phyloP scores from a whole-genome alignment of 2,797 vertebrate species.

The Epinephelus awoara region DNA sequence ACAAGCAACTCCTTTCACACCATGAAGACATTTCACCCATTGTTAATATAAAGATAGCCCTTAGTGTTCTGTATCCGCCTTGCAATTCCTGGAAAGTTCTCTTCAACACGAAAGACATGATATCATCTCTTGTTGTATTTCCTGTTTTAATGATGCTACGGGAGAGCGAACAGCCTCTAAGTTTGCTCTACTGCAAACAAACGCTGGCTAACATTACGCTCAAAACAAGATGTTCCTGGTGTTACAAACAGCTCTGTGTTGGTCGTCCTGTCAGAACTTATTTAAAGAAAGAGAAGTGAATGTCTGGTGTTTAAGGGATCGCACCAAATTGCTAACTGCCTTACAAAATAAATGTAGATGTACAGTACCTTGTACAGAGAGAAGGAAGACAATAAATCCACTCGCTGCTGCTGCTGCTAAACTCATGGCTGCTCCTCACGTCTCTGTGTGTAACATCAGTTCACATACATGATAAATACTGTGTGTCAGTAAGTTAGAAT shows the following conservation, averaged over 20 bases:
- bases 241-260: no score
- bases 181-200: neutral
- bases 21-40: no score
- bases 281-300: neutral
- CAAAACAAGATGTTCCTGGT: no score
- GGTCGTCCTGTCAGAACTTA: no score
- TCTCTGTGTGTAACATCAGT: neutral
- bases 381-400: conserved; percentile 24
- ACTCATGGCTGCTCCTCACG: neutral
- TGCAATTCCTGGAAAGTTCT: neutral
- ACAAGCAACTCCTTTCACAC: no score
- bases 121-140: neutral
- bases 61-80: neutral
- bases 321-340: neutral
- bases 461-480: no score
- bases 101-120: neutral
- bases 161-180: neutral
- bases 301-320: neutral
- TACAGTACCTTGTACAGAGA: conserved; percentile 20
- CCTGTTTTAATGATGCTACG: neutral
- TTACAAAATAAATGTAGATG: neutral
- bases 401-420: conserved; percentile 7
- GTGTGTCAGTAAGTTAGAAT: no score
- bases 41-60: no score
- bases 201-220: neutral